A percentile compares a stretch with the other conserved stretches of the same genome.
phyloP scores from a whole-genome alignment of 2,797 vertebrate species.

The Acanthurus leucopareius region DNA sequence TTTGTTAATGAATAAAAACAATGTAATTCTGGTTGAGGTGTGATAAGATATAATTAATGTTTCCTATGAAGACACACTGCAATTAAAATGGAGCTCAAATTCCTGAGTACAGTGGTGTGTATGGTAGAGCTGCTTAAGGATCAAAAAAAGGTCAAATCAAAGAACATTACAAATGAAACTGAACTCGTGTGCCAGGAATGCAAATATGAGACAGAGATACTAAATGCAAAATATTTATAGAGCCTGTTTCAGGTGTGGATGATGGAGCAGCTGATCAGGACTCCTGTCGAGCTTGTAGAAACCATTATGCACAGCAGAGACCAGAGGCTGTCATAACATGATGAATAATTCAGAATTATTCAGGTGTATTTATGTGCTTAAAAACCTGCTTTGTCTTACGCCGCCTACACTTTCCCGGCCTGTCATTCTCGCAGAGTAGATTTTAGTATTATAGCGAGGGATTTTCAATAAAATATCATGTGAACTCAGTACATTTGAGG shows the following conservation, averaged over 20 bases:
- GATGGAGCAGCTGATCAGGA: slow-evolving; percentile 26
- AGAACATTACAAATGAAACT: slow-evolving; percentile 15
- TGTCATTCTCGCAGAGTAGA: slow-evolving; percentile 30
- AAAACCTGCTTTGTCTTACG: slow-evolving; percentile 39
- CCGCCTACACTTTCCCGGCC: slow-evolving; percentile 29
- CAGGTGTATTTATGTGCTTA: slow-evolving; percentile 40
- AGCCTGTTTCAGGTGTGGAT: slow-evolving; percentile 33
- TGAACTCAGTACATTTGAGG: slow-evolving; percentile 4
- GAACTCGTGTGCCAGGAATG: not conserved
- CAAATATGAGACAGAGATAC: not conserved
- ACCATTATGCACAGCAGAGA: slow-evolving; percentile 29
- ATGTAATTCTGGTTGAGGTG: not conserved
- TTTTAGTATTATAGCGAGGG: slow-evolving; percentile 3
- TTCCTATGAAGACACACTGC: not conserved
- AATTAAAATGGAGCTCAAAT: not conserved
- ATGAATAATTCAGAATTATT: slow-evolving; percentile 48
- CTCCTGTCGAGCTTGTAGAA: slow-evolving; percentile 33
- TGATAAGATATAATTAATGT: too few species aligned
- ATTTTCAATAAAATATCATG: slow-evolving; percentile 3
- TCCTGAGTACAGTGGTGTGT: not conserved
- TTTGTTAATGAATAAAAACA: not conserved
- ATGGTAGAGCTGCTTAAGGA: not conserved
- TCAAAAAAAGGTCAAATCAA: slow-evolving; percentile 30
- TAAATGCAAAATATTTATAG: not conserved
- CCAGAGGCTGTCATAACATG: slow-evolving; percentile 46